Conservation (phyloP, 1,140 invertebrate species). For the Drosophila eugracilis region DNA sequence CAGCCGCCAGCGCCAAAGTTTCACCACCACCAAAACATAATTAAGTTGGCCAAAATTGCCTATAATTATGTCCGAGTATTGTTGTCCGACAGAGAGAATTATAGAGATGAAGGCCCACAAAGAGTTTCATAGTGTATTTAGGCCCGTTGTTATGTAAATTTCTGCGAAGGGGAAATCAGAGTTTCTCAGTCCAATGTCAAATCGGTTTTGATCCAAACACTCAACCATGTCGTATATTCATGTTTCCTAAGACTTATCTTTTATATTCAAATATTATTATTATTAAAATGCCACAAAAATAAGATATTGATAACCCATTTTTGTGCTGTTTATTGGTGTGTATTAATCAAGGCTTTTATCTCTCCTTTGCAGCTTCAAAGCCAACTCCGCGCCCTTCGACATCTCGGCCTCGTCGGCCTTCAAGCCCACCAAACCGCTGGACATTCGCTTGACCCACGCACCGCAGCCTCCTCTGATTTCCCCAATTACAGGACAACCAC, state of each 20-base stretch:
- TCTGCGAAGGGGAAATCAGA: slow-evolving; percentile 1
- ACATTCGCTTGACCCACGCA: slow-evolving; percentile 52
- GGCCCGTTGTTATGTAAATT: slow-evolving; percentile 45
- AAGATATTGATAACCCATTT: not conserved
- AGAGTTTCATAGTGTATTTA: slow-evolving; percentile 34
- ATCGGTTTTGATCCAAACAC: not conserved
- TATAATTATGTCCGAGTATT: slow-evolving; percentile 65
- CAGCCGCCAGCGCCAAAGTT: slow-evolving; percentile 52
- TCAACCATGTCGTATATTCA: too few species aligned
- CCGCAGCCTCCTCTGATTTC: slow-evolving; percentile 59
- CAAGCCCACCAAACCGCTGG: slow-evolving; percentile 76
- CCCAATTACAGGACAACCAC: slow-evolving; percentile 65
- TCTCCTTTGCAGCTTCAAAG: slow-evolving; percentile 72
- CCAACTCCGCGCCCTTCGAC: slow-evolving; percentile 74
- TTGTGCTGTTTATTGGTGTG: not conserved
- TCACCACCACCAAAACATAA: slow-evolving; percentile 62
- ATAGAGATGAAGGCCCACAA: slow-evolving; percentile 25
- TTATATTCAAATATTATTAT: not conserved
- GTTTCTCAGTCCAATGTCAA: not conserved
- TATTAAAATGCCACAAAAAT: not conserved
- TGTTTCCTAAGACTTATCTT: too few species aligned
- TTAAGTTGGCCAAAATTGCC: slow-evolving; percentile 52
- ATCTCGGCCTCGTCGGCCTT: slow-evolving; percentile 76
- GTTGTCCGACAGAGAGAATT: slow-evolving; percentile 14
- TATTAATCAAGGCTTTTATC: not conserved